Base-by-base conservation (phyloP, 2,888 invertebrate species). In the Noctuana brunneofusca region DNA sequence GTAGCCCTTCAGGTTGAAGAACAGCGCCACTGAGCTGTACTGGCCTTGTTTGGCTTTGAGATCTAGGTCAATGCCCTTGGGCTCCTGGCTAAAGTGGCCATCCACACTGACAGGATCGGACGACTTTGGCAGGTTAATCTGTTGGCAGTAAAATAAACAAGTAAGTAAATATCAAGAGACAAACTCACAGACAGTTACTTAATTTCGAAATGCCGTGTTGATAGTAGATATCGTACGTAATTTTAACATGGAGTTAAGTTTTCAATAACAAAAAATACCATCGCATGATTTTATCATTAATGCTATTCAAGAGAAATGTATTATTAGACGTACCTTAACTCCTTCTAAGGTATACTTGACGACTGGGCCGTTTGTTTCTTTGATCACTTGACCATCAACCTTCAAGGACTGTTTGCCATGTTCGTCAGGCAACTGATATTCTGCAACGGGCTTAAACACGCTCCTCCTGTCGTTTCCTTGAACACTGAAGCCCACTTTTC, bases 371-470 rank as follows among this genome's bases (percentile, higher is more conserved):
- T 75, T 75, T 0, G 65, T 64, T 69, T 86, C 86, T 59, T 77
- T 80, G 14, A 84, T 69, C 4, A 90, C 72, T 71, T 89, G 83
- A 11, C 91, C 95, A 43, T 94, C 92, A 0, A 94, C 86, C 12
- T 89, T 89, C 38, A 94, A 86, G 20, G 75, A 78, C 64, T 92
- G 90, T 46, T 87, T 87, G 38, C 92, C 92, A 14, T 80, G 71
- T 6, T 78, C 78, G 32, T 92, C 92, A 0, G 95, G 95, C 6
- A 93, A 75, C 69, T 92, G 92, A 78, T 94, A 95, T 71, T 95
- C 94, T 27, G 96, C 84, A 0, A 96, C 74, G 0, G 97, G 97
- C 66, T 92, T 94, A 79, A 94, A 96, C 11, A 93, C 85, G 24
- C 81, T 78, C 58, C 90, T 90, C 50, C 79, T 81, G 0, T 87